Conservation (phyloP, 2,797 vertebrate genomes). For the Anniella stebbinsi region DNA sequence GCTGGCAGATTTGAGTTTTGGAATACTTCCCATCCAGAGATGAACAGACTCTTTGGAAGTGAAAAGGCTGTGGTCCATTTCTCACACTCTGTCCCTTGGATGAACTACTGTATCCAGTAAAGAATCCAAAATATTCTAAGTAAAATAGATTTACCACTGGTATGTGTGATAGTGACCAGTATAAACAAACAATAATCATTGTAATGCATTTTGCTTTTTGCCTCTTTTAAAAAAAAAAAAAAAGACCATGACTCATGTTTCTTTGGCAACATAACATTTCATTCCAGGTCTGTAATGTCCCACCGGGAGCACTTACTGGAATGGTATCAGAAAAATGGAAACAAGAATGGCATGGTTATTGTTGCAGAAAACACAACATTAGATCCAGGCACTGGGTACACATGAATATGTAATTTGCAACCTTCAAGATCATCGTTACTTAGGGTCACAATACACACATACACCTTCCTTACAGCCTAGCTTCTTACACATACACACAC, state of each 20-base stretch:
- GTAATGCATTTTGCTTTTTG: not conserved
- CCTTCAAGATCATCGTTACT: conserved; percentile 6
- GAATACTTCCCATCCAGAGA: conserved; percentile 16
- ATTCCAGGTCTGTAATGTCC: conserved; percentile 43
- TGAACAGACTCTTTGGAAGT: not conserved
- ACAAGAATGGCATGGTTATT: not conserved
- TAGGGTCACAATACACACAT: not conserved
- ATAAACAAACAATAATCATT: not conserved
- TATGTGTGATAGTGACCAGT: conserved; percentile 20
- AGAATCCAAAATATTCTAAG: not conserved
- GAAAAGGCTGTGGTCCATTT: not conserved
- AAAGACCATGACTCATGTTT: not conserved
- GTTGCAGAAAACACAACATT: conserved; percentile 52
- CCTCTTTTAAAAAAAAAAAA: not conserved
- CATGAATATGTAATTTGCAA: conserved; percentile 46
- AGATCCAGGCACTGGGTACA: conserved; percentile 23
- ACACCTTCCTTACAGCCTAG: not conserved
- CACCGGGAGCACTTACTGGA: conserved; percentile 40
- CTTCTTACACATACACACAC: not conserved
- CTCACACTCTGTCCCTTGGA: not conserved
- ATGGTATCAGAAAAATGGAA: conserved; percentile 31
- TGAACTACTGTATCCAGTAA: not conserved
- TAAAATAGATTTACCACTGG: not conserved
- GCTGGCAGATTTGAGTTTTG: conserved; percentile 17
- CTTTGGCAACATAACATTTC: conserved; percentile 34